Evolutionary conservation across 2,113 vertebrate genomes (phyloP), one percentile per base, ranked within the genome.

Genomic region (Nerophis lumbriciformis): DNA sequence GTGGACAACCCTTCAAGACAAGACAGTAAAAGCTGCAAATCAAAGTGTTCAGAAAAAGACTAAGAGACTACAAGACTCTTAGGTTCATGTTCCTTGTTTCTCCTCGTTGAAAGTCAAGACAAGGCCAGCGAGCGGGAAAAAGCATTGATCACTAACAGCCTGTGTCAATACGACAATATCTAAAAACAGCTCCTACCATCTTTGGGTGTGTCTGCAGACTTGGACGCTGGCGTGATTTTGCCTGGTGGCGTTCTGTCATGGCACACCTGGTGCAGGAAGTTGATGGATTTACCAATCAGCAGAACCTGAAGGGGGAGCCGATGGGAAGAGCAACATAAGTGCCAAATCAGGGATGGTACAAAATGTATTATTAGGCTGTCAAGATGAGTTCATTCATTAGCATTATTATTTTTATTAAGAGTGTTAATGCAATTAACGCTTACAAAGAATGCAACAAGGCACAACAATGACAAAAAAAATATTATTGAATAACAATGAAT

Each of bases 261-360:
- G 76, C 97, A 99, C 56, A 99, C 94, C 73, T 99, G 97, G 84
- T 99, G 96, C 76, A 99, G 90, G 86, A 99, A 99, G 88, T 99
- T 99, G 63, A 99, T 99, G 67, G 97, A 99, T 82, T 99, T 99
- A 65, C 97, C 97, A 64, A 98, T 99, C 62, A 98, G 87, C 51
- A 98, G 93, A 4, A 99, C 95, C 97, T 98, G 54, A 28, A 69
- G 6, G 5, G 5, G 12, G 1, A 39, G 42, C 42, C 42, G 11
- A 11, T 45, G 10, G 42, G 19, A 19, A 19, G 19, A 45, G 12
- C 42, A 28, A 28, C 28, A 28, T 3, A 28, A 28, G 28, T 28
- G 28, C 28, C 28, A 28, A 28, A 28, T 28, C 28, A 28, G 28
- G 28, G 28, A 28, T 45, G 11, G 11, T 45, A 5, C 42, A 11